Evolutionary conservation across 2,888 invertebrate species (phyloP), one percentile per base, ranked within the genome.

Genomic region (Dicyrtoma fusca): DNA sequence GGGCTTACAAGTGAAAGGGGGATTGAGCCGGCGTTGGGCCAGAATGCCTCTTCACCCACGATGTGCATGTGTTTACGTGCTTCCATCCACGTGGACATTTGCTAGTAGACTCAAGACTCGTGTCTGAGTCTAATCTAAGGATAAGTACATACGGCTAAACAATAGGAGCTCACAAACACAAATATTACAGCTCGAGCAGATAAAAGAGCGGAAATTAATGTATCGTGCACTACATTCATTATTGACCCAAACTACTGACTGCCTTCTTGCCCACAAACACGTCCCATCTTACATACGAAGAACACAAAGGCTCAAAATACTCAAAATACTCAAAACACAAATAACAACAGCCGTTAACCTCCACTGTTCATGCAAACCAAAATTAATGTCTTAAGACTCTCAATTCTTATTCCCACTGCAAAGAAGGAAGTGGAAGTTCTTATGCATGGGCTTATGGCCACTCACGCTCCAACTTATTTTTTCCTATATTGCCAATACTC

Each of bases 151-250:
- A 13, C 47, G 11, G 10, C 11, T 13, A 10, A 45, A 51, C 51
- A 51, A 51, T 19, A 51, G 51, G 17, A 51, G 51, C 51, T 3
- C 11, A 17, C 34, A 34, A 34, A 34, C 11, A 17, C 34, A 34
- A 34, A 34, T 34, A 34, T 34, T 34, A 34, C 34, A 34, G 34
- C 34, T 34, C 34, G 25, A 57, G 13, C 4, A 63, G 63, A 63
- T 44, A 63, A 45, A 11, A 63, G 47, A 63, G 25, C 44, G 63
- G 63, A 63, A 63, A 63, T 63, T 63, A 63, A 63, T 63, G 63
- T 63, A 63, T 3, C 63, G 42, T 63, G 63, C 45, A 63, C 19
- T 45, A 45, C 45, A 42, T 26, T 45, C 25, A 63, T 63, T 63
- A 44, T 63, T 63, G 63, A 63, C 63, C 63, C 47, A n/a, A 23